These are phyloP conservation scores for Acronicta leporina DNA, from an alignment of 2,888 invertebrate species.

Conservation along the genomic window DNA sequence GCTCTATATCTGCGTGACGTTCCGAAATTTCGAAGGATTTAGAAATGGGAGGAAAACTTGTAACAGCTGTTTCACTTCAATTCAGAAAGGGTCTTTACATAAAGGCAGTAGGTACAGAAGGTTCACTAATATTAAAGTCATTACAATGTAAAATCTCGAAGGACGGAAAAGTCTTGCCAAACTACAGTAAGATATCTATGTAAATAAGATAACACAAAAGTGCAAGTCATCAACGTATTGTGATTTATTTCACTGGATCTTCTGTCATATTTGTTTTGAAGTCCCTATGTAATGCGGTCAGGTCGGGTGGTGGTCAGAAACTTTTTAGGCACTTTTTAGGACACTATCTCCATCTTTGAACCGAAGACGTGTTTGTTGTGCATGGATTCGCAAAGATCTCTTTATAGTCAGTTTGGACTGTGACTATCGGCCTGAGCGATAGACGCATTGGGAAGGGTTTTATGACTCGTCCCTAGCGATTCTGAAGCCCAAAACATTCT, in stretches of 20 bases:
- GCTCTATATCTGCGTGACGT: constrained; percentile 32
- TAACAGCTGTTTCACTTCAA: constrained; percentile 48
- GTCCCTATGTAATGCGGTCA: constrained; percentile 1
- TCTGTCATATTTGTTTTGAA: constrained; percentile 8
- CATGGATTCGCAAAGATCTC: constrained; percentile 7
- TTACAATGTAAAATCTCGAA: not conserved
- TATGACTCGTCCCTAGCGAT: constrained; percentile 36
- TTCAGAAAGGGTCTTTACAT: constrained; percentile 33
- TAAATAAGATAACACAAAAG: not conserved
- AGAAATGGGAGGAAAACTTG: constrained; percentile 46
- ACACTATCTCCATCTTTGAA: constrained; percentile 45
- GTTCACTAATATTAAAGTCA: constrained; percentile 1
- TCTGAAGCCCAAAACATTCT: constrained; percentile 14
- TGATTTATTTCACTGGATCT: constrained; percentile 5
- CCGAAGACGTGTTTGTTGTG: constrained; percentile 24
- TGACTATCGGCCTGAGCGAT: constrained; percentile 19
- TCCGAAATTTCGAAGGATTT: constrained; percentile 40
- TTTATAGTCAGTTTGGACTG: constrained; percentile 23
- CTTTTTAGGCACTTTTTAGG: constrained; percentile 41
- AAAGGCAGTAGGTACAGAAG: constrained; percentile 20
- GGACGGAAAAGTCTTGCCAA: not conserved
- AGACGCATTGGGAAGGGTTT: constrained; percentile 29
- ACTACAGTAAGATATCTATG: not conserved
- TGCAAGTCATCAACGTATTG: too few relatives aligned
- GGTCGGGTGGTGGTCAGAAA: constrained; percentile 29